Evolutionary conservation across 1,140 invertebrate genomes (phyloP), one percentile per base, ranked within the genome.

Genomic region (Belonocnema kinseyi): DNA sequence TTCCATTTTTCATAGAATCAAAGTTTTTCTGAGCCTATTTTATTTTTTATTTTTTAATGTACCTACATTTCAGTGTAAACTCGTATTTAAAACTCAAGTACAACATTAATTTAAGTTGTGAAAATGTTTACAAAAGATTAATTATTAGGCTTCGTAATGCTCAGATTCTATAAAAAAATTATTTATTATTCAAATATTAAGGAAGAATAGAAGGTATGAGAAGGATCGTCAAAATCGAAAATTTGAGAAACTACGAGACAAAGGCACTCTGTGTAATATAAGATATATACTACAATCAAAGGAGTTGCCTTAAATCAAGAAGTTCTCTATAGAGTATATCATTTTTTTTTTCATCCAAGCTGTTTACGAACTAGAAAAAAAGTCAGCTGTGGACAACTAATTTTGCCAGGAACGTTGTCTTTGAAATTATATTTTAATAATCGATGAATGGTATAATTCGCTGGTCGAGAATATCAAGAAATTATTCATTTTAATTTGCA

Each of bases 351-450:
- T 74, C 53, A 13, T 6, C 10, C n/a, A 10, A n/a, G 17, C 17
- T 40, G 21, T 12, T 6, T 40, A n/a, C 14, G 54, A 12, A 53
- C 17, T 54, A n/a, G 11, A 19, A n/a, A 11, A 11, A 54, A 74
- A 74, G 16, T 33, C 33, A 52, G 26, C n/a, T 33, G 14, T 26
- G 6, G 13, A n/a, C 16, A 54, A 21, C 0, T 40, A 54, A 14
- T 7, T 26, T 40, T 40, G 46, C 2, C 12, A 76, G 75, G 74
- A 61, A 66, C 76, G 74, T 51, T 76, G 76, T 76, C 72, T 19
- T 70, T 54, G 51, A 84, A 82, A 75, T 75, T 81, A 80, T 85
- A 84, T 85, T 85, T 84, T 85, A 75, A 77, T 78, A 82, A 73
- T 78, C 72, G 40, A 53, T 52, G 53, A 50, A 46, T 46, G 40